Evolutionary conservation across 2,797 vertebrate genomes (phyloP), one percentile per base, ranked within the genome.

Genomic region (Thripadectes ignobilis): DNA sequence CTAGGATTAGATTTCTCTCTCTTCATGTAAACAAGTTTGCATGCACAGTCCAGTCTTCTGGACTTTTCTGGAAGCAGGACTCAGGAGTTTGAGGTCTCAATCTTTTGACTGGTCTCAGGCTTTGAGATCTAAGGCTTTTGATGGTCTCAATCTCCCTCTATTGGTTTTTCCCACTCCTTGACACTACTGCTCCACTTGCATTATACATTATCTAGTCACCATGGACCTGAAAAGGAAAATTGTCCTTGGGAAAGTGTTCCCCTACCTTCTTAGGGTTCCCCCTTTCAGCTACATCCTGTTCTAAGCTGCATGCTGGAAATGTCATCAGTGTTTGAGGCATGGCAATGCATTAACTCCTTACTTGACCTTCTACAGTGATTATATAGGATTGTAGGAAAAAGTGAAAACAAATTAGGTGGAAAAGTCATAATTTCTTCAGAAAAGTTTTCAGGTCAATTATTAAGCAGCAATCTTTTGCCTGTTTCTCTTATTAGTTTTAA

Each of bases 181-280:
- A 4, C 10, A 7, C 7, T 17, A 19, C 20, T 34, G 30, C 23
- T 30, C 11, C 9, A 4, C 24, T 26, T 21, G 39, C 0, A 0
- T 20, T 29, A 29, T 14, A 5, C 3, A 7, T 15, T 61, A 7
- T 20, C 39, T 29, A 7, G 19, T n/a, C 12, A n/a, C 46, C 55
- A 29, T 0, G 0, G 24, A 39, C 39, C 23, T 30, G 20, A 59
- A 17, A 26, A 54, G 23, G 27, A 76, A 52, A 23, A 32, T 11
- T 23, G 14, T 23, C n/a, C 8, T n/a, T 59, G 34, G n/a, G 46
- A 61, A 39, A n/a, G n/a, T 24, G 29, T 6, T 61, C 7, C 23
- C 14, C 8, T 22, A 17, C 10, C 8, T 68, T 68, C 34, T 9
- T 24, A 54, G 1, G 2, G 23, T 7, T 15, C 14, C 22, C 3